These are phyloP conservation scores for Stenchaetothrips biformis DNA, from an alignment of 2,888 invertebrate genomes.

Conservation along the genomic window DNA sequence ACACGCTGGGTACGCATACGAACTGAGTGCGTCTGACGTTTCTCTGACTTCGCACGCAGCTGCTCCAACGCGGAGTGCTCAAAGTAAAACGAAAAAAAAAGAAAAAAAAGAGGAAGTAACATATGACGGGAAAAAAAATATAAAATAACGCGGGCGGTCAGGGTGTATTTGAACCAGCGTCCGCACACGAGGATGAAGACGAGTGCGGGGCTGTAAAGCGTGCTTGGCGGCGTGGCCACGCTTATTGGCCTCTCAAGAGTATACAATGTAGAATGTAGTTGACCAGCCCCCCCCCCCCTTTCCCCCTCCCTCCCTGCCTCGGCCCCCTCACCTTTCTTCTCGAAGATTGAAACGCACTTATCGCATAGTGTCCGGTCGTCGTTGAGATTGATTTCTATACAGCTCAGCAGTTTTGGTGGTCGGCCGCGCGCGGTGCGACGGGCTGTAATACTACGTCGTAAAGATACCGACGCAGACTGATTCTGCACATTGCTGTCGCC, in stretches of 20 bases:
- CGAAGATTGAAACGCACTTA: too few species aligned
- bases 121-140: neutral
- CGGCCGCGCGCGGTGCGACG: neutral
- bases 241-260: neutral
- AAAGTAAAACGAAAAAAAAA: too few species aligned
- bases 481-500: too few species aligned
- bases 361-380: too few species aligned
- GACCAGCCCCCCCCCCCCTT: neutral
- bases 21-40: too few species aligned
- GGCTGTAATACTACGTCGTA: too few species aligned
- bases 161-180: neutral
- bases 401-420: neutral
- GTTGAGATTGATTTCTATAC: neutral
- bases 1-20: too few species aligned
- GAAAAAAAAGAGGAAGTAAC: too few species aligned
- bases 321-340: neutral
- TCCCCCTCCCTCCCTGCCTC: neutral
- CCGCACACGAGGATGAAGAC: neutral
- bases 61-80: too few species aligned
- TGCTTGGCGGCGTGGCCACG: neutral
- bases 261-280: constrained; percentile 1
- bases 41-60: too few species aligned
- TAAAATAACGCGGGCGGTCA: neutral
- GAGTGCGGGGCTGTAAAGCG: neutral
- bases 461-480: too few species aligned